Percentiles rank a stretch among this genome's conserved stretches.
Conservation (phyloP, 2,113 vertebrate genomes). For the Buteo buteo region DNA sequence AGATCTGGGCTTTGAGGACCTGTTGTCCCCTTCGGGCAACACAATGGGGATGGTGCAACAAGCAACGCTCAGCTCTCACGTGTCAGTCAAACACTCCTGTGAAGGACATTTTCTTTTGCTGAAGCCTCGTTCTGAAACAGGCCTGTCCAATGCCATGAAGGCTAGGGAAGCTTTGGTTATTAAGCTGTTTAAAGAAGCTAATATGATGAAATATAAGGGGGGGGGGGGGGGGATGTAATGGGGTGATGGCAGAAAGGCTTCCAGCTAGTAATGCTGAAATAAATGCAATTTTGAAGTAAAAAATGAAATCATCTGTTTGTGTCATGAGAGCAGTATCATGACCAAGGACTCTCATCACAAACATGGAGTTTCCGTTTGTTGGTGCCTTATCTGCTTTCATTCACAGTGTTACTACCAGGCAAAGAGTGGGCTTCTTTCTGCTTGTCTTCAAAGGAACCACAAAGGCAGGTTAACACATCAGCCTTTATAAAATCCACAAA, state of each 20-base stretch:
- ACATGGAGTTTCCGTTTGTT: background rate
- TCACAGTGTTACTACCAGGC: background rate
- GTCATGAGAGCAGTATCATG: background rate
- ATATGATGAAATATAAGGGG: background rate
- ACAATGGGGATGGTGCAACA: background rate
- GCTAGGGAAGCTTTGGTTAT: background rate
- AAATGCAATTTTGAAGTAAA: background rate
- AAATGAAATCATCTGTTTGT: background rate
- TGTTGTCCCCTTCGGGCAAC: background rate
- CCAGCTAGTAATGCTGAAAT: background rate
- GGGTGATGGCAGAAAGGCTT: background rate
- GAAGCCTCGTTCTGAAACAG: background rate
- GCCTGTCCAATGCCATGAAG: background rate
- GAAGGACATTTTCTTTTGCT: background rate
- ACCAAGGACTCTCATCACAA: background rate
- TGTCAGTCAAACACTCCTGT: background rate
- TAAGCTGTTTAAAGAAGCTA: background rate
- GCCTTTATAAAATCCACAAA: conserved; percentile 41
- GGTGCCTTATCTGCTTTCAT: background rate
- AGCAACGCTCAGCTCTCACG: background rate
- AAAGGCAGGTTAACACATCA: conserved; percentile 1
- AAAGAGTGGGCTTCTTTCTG: background rate
- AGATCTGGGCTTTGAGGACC: background rate
- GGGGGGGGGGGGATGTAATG: accelerated
- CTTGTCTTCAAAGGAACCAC: background rate